Evolutionary conservation across 2,888 invertebrate species (phyloP).

Genomic region (Mayetiola destructor): DNA sequence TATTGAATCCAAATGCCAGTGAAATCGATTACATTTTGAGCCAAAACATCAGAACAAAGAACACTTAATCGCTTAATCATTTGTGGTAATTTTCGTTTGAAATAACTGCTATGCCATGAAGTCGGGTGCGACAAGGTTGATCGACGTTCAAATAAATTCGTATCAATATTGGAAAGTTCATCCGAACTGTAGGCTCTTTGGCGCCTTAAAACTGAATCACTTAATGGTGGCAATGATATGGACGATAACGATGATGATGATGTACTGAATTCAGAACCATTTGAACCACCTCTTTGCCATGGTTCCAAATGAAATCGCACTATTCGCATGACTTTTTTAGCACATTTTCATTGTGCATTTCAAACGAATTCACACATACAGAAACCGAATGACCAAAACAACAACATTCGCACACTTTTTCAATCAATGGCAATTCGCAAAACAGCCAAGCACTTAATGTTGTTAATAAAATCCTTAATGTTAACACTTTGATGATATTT

Average conservation of each 20-base stretch:
- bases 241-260: constrained; percentile 25
- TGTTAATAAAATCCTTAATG: too few relatives aligned
- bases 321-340: constrained; percentile 28
- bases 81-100: constrained; percentile 34
- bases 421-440: not conserved
- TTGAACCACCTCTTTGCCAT: constrained; percentile 32
- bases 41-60: constrained; percentile 37
- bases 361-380: too few relatives aligned
- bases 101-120: not conserved
- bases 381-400: too few relatives aligned
- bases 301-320: constrained; percentile 35
- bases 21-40: constrained; percentile 11
- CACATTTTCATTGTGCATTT: not conserved
- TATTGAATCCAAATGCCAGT: not conserved
- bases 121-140: not conserved
- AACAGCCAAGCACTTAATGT: not conserved
- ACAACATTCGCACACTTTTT: not conserved
- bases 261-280: constrained; percentile 28
- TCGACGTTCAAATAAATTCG: constrained; percentile 4
- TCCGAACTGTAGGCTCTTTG: constrained; percentile 31
- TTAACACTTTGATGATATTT: not conserved
- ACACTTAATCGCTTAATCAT: constrained; percentile 37
- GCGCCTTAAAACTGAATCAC: constrained; percentile 30
- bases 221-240: constrained; percentile 25
- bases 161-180: constrained; percentile 23